A percentile compares a stretch with the other conserved stretches of the same genome.
phyloP scores from a whole-genome alignment of 2,888 invertebrate species.

The Sphaerophoria rueppellii region DNA sequence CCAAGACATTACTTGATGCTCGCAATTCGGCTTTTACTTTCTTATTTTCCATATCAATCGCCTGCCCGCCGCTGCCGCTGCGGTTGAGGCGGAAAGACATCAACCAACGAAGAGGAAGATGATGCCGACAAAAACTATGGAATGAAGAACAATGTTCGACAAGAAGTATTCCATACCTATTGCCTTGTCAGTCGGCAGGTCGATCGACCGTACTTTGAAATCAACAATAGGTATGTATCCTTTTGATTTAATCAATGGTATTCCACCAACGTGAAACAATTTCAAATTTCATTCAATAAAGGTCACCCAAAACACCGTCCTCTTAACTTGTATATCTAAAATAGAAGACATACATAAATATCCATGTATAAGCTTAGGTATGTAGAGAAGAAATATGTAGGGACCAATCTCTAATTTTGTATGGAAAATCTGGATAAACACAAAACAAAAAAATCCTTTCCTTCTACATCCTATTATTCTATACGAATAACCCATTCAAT shows the following conservation, averaged over 20 bases:
- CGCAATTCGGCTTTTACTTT: too few relatives aligned
- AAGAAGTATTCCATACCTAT: too few relatives aligned
- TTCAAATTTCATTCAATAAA: conserved; percentile 53
- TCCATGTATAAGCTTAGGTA: neutral
- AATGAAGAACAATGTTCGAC: conserved; percentile 3
- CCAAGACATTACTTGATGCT: too few relatives aligned
- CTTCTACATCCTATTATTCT: too few relatives aligned
- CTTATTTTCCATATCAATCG: too few relatives aligned
- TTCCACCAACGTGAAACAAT: conserved; percentile 57
- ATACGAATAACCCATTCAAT: too few relatives aligned
- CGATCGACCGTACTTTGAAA: conserved; percentile 16
- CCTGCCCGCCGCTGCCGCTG: too few relatives aligned
- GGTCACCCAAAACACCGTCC: neutral
- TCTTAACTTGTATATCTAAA: neutral
- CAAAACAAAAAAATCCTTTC: too few relatives aligned
- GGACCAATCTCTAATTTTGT: too few relatives aligned
- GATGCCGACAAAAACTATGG: neutral
- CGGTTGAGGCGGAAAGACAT: neutral
- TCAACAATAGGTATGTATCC: conserved; percentile 36
- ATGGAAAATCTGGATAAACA: too few relatives aligned
- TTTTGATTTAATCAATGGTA: conserved; percentile 59
- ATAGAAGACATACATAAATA: neutral
- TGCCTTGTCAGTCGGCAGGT: neutral
- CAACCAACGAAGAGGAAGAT: too few relatives aligned
- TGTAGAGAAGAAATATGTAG: too few relatives aligned